Evolutionary conservation across 2,113 vertebrate genomes (phyloP).

Genomic region (Phrynosoma blainvillii): DNA sequence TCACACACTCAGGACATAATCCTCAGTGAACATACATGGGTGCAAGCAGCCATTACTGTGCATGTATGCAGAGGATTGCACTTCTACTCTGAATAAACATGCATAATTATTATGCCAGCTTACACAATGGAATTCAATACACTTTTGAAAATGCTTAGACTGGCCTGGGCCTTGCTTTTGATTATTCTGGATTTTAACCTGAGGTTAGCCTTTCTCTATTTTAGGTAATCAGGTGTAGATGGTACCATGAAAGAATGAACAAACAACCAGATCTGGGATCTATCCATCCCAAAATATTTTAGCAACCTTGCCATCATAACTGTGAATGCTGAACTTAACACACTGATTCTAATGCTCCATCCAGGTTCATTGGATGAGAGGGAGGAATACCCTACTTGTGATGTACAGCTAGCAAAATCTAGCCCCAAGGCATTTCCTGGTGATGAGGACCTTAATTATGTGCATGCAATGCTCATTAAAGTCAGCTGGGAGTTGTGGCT

Average conservation of each 20-base stretch:
- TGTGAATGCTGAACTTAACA: neutral
- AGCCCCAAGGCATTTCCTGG: conserved; percentile 18
- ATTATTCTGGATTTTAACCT: neutral
- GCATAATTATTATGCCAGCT: neutral
- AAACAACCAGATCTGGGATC: neutral
- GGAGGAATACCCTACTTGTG: conserved; percentile 9
- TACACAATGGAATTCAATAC: neutral
- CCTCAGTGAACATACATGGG: neutral
- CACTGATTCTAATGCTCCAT: neutral
- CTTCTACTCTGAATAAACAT: neutral
- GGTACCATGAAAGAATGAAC: neutral
- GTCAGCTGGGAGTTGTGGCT: neutral
- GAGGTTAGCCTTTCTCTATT: neutral
- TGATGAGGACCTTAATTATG: conserved; percentile 23
- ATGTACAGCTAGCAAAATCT: neutral
- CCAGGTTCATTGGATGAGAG: neutral
- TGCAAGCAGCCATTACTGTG: too few relatives aligned
- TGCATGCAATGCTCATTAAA: conserved; percentile 25
- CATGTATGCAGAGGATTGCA: neutral
- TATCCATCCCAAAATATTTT: neutral
- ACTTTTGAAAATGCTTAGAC: neutral
- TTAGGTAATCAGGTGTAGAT: neutral
- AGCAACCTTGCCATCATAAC: neutral
- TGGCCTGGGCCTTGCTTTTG: neutral
- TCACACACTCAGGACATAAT: neutral